Conservation (phyloP, 2,888 invertebrate genomes). For the Dynastes tityus region DNA sequence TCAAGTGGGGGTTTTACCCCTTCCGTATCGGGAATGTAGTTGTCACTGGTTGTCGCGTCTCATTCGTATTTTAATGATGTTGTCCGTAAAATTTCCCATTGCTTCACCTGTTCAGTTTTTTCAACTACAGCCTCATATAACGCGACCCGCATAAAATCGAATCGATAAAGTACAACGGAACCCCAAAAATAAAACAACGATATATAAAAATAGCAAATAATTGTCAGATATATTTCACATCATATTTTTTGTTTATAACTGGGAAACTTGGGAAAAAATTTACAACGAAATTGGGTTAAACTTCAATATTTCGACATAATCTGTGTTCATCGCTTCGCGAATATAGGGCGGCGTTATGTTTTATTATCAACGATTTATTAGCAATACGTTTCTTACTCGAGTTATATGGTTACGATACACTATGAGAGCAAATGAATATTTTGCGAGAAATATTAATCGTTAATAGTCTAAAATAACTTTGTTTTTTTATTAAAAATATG, state of each 20-base stretch:
- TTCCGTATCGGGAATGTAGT: too few species aligned
- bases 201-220: slow-evolving; percentile 57
- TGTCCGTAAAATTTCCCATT: not conserved
- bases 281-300: slow-evolving; percentile 56
- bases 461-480: not conserved
- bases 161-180: slow-evolving; percentile 18
- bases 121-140: not conserved
- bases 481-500: slow-evolving; percentile 8
- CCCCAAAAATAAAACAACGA: slow-evolving; percentile 54
- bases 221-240: slow-evolving; percentile 55
- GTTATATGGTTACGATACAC: not conserved
- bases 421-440: not conserved
- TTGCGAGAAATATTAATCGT: not conserved
- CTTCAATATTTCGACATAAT: slow-evolving; percentile 53
- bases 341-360: slow-evolving; percentile 33
- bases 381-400: slow-evolving; percentile 9
- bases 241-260: slow-evolving; percentile 43
- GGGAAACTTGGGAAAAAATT: slow-evolving; percentile 53
- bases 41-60: too few species aligned
- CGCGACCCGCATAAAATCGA: slow-evolving; percentile 1
- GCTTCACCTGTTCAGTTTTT: slow-evolving; percentile 18
- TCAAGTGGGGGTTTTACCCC: too few species aligned
- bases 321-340: slow-evolving; percentile 20
- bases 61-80: not conserved
- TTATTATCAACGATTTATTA: slow-evolving; percentile 32